Percentiles rank a stretch among this genome's conserved stretches.
These are phyloP conservation scores for Anorthoa munda DNA, from an alignment of 2,888 invertebrate genomes.

Conservation along the genomic window DNA sequence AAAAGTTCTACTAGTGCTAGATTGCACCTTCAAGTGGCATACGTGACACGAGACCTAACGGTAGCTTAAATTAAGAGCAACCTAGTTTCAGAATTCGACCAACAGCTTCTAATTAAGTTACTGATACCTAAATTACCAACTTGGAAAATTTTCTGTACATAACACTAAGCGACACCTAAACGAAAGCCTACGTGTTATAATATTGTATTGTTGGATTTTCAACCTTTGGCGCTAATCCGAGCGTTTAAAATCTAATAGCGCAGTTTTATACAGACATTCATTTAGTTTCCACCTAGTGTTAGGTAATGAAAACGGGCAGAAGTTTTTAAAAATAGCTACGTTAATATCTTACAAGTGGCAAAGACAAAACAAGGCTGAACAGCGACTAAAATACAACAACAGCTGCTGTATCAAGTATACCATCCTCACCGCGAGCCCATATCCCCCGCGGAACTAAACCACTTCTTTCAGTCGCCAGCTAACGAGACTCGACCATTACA, in stretches of 20 bases:
- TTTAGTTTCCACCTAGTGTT: no score
- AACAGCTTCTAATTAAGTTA: not conserved
- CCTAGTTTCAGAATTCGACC: not conserved
- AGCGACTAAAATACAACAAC: not conserved
- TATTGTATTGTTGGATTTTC: no score
- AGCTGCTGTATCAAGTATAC: slow-evolving; percentile 59
- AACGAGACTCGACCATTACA: slow-evolving; percentile 77
- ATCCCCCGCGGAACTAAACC: slow-evolving; percentile 80
- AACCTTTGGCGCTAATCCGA: no score
- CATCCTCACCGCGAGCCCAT: slow-evolving; percentile 69
- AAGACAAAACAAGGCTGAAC: not conserved
- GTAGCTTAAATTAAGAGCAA: not conserved
- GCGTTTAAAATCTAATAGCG: no score
- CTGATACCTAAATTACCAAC: no score
- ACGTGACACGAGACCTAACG: not conserved
- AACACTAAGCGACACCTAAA: no score
- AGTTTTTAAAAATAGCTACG: not conserved
- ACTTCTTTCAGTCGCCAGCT: slow-evolving; percentile 78
- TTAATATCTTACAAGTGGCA: not conserved
- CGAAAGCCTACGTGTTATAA: no score
- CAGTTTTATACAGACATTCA: no score
- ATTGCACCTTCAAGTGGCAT: not conserved
- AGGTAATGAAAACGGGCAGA: no score
- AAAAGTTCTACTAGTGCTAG: no score
- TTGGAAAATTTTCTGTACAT: no score